Evolutionary conservation across 2,113 vertebrate genomes (phyloP), one percentile per base, ranked within the genome.

Genomic region (Polypterus senegalus): DNA sequence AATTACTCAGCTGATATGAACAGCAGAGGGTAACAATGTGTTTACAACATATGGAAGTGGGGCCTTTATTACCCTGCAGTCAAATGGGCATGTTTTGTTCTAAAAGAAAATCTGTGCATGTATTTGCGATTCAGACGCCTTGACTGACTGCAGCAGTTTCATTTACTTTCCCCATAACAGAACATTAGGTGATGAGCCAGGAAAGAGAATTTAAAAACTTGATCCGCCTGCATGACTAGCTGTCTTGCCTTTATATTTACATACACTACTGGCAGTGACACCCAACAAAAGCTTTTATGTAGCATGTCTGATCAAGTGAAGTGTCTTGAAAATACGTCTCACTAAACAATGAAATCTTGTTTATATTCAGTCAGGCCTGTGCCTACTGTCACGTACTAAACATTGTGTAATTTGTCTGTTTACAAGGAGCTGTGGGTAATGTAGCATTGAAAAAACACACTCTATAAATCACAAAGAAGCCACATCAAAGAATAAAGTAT

Each of bases 301-400:
- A 11, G 54, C 5, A 10, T 55, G 54, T 55, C 54, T 55, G 54
- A 55, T 57, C n/a, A 57, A 57, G 27, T 45, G 46, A 44, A 58
- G 27, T 44, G 56, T 58, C n/a, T 45, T 45, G 43, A 5, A 58
- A 58, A 58, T 7, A 43, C 43, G 9, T 58, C 43, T 58, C 56
- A 6, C 56, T 58, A 45, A 58, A 58, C 56, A 58, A 58, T 58
- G 56, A 58, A 58, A 58, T 58, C 56, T 45, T 58, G 9, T 58
- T 45, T 58, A 45, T 58, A 58, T 58, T 58, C 56, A 58, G 3
- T 58, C 46, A 11, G 27, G n/a, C 56, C 46, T 44, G 5, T 57
- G 56, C 56, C 46, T 57, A 57, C 56, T 57, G 56, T 57, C 56
- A 57, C 43, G 56, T 57, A 11, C 46, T 57, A 57, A 57, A 57